Evolutionary conservation across 2,888 invertebrate species (phyloP).

Genomic region (Apamea anceps): DNA sequence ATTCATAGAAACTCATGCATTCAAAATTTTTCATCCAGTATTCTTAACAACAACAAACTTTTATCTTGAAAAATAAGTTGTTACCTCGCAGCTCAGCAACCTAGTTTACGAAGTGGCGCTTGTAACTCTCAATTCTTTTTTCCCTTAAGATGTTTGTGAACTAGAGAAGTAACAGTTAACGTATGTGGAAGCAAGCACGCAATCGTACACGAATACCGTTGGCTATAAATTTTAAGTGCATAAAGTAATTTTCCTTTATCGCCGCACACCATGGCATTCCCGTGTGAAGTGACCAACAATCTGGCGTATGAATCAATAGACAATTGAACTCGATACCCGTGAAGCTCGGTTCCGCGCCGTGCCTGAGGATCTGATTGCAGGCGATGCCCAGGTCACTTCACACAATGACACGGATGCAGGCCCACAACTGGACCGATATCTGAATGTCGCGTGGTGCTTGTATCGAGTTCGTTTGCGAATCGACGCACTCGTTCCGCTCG

Average conservation of each 20-base stretch:
- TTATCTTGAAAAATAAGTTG: constrained; percentile 20
- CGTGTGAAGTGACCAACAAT: constrained; percentile 67
- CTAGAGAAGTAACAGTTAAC: constrained; percentile 36
- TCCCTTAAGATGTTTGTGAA: constrained; percentile 31
- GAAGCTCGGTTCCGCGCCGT: constrained; percentile 77
- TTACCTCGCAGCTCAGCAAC: constrained; percentile 8
- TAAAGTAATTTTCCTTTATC: constrained; percentile 59
- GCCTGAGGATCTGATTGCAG: constrained; percentile 80
- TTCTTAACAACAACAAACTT: constrained; percentile 17
- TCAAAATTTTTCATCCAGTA: constrained; percentile 6
- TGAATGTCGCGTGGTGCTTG: constrained; percentile 59
- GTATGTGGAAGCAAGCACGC: constrained; percentile 52
- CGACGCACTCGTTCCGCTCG: constrained; percentile 71
- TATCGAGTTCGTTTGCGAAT: constrained; percentile 63
- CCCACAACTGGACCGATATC: constrained; percentile 66
- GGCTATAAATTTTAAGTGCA: constrained; percentile 53
- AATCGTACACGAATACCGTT: constrained; percentile 54
- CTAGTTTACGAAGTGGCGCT: constrained; percentile 6
- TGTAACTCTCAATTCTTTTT: constrained; percentile 16
- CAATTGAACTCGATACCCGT: constrained; percentile 83
- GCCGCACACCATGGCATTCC: constrained; percentile 63
- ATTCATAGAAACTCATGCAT: constrained; percentile 30
- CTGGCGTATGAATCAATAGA: constrained; percentile 57
- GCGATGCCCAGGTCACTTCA: constrained; percentile 74
- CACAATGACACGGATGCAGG: constrained; percentile 78